phyloP scores from a whole-genome alignment of 92 coral and sea anemone genomes.

The Blastomussa wellsi region DNA sequence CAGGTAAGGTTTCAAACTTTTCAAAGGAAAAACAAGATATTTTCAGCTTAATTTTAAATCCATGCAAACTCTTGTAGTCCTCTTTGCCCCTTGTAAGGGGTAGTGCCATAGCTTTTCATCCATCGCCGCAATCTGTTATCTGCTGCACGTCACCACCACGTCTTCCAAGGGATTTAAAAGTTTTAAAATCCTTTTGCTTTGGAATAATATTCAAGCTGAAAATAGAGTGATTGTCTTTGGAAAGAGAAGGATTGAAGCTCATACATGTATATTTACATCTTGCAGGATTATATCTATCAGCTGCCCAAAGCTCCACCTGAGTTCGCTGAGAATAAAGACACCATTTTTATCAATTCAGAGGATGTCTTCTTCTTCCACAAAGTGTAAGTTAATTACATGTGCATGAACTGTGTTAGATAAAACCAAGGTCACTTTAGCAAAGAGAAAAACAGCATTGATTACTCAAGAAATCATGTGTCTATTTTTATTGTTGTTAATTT shows the following conservation, averaged over 20 bases:
- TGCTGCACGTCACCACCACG: too few species aligned
- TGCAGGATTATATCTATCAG: conserved; percentile 86
- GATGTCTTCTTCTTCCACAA: conserved; percentile 90
- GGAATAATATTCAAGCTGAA: too few species aligned
- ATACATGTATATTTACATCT: background rate
- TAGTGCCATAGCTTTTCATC: too few species aligned
- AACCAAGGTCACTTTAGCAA: background rate
- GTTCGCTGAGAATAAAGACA: conserved; percentile 71
- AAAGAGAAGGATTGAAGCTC: background rate
- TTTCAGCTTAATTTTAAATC: too few species aligned
- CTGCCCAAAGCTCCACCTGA: conserved; percentile 75
- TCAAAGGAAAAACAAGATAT: too few species aligned
- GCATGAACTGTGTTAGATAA: background rate
- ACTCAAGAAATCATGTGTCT: too few species aligned
- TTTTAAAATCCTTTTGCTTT: too few species aligned
- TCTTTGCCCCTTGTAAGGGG: too few species aligned
- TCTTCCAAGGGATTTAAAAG: too few species aligned
- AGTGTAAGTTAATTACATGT: conserved; percentile 59
- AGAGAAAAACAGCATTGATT: background rate
- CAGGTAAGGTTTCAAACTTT: too few species aligned
- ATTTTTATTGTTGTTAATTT: background rate
- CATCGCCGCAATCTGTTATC: too few species aligned
- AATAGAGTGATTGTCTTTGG: background rate
- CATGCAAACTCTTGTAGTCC: too few species aligned
- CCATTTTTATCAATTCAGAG: conserved; percentile 88